Evolutionary conservation across 2,113 vertebrate species (phyloP).

Genomic region (Entomyzon cyanotis): DNA sequence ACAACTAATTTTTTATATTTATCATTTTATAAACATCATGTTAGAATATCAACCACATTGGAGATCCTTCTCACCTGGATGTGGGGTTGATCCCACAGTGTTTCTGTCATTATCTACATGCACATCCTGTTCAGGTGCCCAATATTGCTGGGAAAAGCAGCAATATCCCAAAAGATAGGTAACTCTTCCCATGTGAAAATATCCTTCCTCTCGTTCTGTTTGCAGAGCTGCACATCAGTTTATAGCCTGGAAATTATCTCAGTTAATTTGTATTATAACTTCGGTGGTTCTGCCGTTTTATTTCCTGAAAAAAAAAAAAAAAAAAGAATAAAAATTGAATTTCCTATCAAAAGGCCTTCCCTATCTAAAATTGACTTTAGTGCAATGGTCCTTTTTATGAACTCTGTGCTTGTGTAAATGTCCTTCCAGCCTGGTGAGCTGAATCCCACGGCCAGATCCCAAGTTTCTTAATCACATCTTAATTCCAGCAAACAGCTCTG

Average conservation of each 20-base stretch:
- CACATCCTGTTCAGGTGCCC: background rate
- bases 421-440: background rate
- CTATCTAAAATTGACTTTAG: background rate
- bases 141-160: background rate
- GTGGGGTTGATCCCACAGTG: background rate
- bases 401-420: background rate
- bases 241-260: background rate
- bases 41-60: background rate
- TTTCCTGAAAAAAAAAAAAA: background rate
- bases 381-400: background rate
- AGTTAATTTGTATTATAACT: background rate
- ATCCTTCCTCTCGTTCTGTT: background rate
- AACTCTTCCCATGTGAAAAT: background rate
- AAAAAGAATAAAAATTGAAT: background rate
- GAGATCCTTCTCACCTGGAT: background rate
- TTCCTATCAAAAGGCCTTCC: background rate
- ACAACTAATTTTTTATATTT: background rate
- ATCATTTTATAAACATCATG: background rate
- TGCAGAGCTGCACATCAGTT: background rate
- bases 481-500: background rate
- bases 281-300: background rate
- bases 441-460: background rate
- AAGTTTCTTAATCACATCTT: conserved; percentile 16
- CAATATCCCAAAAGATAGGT: background rate
- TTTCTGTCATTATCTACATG: background rate